Conservation (phyloP, 1,140 invertebrate genomes). For the Platyura marginata region DNA sequence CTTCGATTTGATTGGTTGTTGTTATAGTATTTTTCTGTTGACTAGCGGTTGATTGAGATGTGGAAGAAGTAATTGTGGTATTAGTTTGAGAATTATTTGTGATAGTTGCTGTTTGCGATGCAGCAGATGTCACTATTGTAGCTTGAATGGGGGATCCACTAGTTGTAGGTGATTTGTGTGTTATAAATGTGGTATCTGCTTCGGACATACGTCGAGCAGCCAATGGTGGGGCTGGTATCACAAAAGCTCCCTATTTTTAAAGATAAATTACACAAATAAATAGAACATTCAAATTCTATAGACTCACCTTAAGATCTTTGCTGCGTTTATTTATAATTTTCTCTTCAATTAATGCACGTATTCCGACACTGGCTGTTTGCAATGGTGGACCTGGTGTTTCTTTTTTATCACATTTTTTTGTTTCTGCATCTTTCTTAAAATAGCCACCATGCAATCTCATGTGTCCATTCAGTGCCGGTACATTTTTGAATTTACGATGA, state of each 20-base stretch:
- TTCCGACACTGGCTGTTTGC: slow-evolving; percentile 73
- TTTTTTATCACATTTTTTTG: slow-evolving; percentile 70
- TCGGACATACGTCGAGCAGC: slow-evolving; percentile 17
- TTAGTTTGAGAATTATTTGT: slow-evolving; percentile 10
- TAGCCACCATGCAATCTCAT: slow-evolving; percentile 94
- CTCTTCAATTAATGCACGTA: slow-evolving; percentile 74
- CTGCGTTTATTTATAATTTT: slow-evolving; percentile 71
- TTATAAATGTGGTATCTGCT: slow-evolving; percentile 20
- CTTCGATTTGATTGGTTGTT: slow-evolving; percentile 6
- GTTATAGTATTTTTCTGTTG: neutral
- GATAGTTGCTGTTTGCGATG: slow-evolving; percentile 18
- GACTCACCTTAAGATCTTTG: slow-evolving; percentile 23
- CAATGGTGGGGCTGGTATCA: slow-evolving; percentile 20
- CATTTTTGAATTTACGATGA: slow-evolving; percentile 88
- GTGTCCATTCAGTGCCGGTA: slow-evolving; percentile 90
- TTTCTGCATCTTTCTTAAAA: slow-evolving; percentile 85
- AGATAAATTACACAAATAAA: slow-evolving; percentile 1
- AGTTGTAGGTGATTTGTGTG: slow-evolving; percentile 10
- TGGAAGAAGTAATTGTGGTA: slow-evolving; percentile 1
- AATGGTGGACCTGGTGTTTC: slow-evolving; percentile 58
- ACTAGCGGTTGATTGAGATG: neutral
- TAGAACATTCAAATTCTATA: neutral
- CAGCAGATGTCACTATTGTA: slow-evolving; percentile 9
- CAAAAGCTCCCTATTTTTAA: slow-evolving; percentile 17
- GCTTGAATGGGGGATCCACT: slow-evolving; percentile 4